Evolutionary conservation across 1,140 invertebrate species (phyloP), one percentile per base, ranked within the genome.

Genomic region (Drosophila subobscura): DNA sequence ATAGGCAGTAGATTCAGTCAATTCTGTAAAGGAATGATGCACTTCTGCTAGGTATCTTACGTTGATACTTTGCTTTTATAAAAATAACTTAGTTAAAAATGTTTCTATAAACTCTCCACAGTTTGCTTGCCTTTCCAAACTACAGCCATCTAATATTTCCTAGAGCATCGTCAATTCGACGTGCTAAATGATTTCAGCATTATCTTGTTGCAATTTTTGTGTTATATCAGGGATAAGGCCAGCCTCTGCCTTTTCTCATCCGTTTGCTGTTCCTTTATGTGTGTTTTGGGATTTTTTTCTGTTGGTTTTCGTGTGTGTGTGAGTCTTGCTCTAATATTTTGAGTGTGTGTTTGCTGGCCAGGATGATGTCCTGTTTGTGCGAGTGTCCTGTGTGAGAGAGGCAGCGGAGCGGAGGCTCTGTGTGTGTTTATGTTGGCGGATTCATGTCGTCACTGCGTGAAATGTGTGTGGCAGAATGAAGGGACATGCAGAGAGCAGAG

Each of bases 401-500:
- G 1, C 3, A 0, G 10, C 10, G 10, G 33, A 4, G 33, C 45
- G 41, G 42, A 59, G 41, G 16, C 16, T 20, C 55, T 23, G 52
- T 56, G 52, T 65, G 83, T 85, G 81, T 85, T 85, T 85, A 86
- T 86, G 81, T 86, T 88, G 81, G 81, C 81, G 81, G 81, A 86
- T 88, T 81, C 83, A 81, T 86, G 81, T 88, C 81, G 78, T 86
- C 81, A 86, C 81, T 88, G 81, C 71, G 83, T 86, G 77, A 86
- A 81, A 88, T 86, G 81, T 86, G 81, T 85, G 83, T 81, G 83
- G 61, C 81, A 88, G 56, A 37, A 74, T 86, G 83, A 58, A 61
- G 67, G 67, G 46, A 33, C n/a, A 29, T 33, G n/a, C 5, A 37
- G 33, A 37, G 33, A 37, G 29, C 25, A 6, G 25, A 6, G 33